Evolutionary conservation across 2,797 vertebrate species (phyloP), one percentile per base, ranked within the genome.

Genomic region (Podarcis siculus): DNA sequence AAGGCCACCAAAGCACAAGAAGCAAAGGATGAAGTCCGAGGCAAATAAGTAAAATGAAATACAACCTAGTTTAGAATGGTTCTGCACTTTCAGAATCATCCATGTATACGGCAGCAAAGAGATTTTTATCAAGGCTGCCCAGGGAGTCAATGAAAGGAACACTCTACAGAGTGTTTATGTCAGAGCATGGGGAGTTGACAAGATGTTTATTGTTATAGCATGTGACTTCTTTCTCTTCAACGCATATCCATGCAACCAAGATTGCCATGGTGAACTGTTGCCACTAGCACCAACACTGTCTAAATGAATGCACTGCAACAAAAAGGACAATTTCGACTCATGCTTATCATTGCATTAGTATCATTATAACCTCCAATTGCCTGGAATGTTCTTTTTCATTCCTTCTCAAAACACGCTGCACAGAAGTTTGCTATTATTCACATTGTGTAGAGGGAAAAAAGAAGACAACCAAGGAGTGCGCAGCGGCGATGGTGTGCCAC

Each of bases 141-240:
- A 55, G 93, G 90, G 89, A 88, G 83, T 82, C 67, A 86, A 89
- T 71, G 89, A 95, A 93, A 37, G 86, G 87, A 64, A 79, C 91
- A 67, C 87, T 58, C 2, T 92, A 87, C 92, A 87, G 72, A 83
- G 58, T 25, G 78, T 2, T 69, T 17, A 21, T 72, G 79, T 91
- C 89, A 76, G 90, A 4, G 10, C 86, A 88, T 2, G 5, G 91
- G 66, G 92, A 95, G 7, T 67, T 90, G 87, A 73, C 88, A 86
- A 1, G 2, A 75, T 94, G 92, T 90, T 94, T 92, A 83, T 87
- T 92, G 87, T 76, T 92, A 92, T n/a, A n/a, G 30, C 19, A 5
- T 45, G 67, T 55, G 91, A 93, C 66, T 95, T 89, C 84, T 61
- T 32, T 72, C 27, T 86, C 89, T 66, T 86, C 45, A 82, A 83